A percentile compares a stretch with the other conserved stretches of the same genome.
Conservation (phyloP, 1,140 invertebrate species). For the Tetramorium simillimum region DNA sequence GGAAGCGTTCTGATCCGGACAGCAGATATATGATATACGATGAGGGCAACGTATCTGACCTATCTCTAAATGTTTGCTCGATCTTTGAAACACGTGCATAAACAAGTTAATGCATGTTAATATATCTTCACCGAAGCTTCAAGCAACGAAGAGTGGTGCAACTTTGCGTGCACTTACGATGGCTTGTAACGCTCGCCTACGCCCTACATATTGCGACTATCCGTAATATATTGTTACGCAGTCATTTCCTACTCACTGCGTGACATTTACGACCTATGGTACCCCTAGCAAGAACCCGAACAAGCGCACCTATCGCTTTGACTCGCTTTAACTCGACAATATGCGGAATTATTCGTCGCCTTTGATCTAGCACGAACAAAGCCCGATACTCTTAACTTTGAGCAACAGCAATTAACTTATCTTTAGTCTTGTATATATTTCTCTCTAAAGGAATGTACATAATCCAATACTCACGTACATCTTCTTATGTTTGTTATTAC, state of each 20-base stretch:
- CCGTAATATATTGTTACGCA: conserved; percentile 21
- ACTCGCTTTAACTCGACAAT: conserved; percentile 1
- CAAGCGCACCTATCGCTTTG: not conserved
- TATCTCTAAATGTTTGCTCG: conserved; percentile 10
- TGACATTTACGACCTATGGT: conserved; percentile 28
- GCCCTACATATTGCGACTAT: not conserved
- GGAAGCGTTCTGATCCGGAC: not conserved
- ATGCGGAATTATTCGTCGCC: not conserved
- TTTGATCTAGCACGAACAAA: conserved; percentile 1
- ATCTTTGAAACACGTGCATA: not conserved
- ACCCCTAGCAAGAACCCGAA: not conserved
- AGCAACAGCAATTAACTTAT: not conserved
- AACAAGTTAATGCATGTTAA: conserved; percentile 32
- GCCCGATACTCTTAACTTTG: not conserved
- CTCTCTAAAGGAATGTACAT: not conserved
- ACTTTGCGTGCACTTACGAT: conserved; percentile 8
- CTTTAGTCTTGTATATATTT: not conserved
- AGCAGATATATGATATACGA: not conserved
- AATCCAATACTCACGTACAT: not conserved
- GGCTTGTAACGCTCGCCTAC: not conserved
- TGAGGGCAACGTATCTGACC: not conserved
- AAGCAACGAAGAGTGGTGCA: not conserved
- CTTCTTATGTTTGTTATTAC: not conserved
- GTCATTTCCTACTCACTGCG: not conserved
- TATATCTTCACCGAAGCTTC: conserved; percentile 2